phyloP scores from a whole-genome alignment of 2,113 vertebrate species.

The Epinephelus lanceolatus region DNA sequence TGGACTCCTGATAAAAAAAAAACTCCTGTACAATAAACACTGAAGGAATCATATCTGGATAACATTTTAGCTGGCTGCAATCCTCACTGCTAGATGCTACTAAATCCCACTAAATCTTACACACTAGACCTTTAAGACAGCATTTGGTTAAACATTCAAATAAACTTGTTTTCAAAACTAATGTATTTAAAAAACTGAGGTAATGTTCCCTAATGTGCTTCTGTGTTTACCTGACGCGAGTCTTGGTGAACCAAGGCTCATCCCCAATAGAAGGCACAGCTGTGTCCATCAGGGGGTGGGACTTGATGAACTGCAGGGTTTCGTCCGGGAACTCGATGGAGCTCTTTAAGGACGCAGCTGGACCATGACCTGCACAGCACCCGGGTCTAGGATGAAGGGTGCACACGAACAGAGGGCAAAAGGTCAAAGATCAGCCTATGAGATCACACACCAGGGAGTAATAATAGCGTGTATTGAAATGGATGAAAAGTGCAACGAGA shows the following conservation, averaged over 20 bases:
- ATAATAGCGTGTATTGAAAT: conserved; percentile 54
- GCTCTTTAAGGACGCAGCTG: conserved; percentile 92
- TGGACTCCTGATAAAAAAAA: too few species aligned
- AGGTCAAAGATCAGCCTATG: conserved; percentile 78
- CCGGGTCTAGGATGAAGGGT: conserved; percentile 89
- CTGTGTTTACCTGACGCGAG: conserved; percentile 91
- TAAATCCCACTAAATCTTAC: too few species aligned
- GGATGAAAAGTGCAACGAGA: conserved; percentile 49
- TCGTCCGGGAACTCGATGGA: conserved; percentile 98
- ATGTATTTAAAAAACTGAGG: background rate
- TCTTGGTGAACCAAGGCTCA: conserved; percentile 99
- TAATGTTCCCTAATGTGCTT: too few species aligned
- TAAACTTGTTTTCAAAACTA: background rate
- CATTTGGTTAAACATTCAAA: background rate
- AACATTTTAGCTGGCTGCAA: too few species aligned
- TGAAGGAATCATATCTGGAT: too few species aligned
- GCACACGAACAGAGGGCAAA: conserved; percentile 59
- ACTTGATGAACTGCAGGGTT: conserved; percentile 97
- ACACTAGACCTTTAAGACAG: too few species aligned
- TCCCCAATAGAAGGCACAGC: conserved; percentile 93
- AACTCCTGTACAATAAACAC: too few species aligned
- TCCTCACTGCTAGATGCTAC: too few species aligned
- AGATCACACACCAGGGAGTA: conserved; percentile 60
- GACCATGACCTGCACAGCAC: conserved; percentile 93
- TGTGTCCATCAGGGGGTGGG: conserved; percentile 96